A percentile compares a stretch with the other conserved stretches of the same genome.
These are phyloP conservation scores for Oenanthe melanoleuca DNA, from an alignment of 2,113 vertebrate species.

Conservation along the genomic window DNA sequence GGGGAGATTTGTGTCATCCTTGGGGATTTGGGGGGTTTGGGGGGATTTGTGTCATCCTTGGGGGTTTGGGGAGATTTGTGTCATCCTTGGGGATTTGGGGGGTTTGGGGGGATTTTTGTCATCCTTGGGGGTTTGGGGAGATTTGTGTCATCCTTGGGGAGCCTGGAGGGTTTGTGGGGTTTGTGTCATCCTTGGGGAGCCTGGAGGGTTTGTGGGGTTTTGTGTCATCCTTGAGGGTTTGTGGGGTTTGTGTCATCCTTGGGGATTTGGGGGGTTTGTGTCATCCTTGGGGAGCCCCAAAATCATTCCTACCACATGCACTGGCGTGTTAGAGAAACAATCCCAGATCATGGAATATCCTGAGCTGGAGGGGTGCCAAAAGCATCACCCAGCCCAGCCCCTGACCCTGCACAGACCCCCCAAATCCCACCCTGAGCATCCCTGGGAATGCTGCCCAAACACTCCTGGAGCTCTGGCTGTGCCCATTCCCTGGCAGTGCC, in stretches of 20 bases:
- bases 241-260: neutral
- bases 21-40: too few species aligned
- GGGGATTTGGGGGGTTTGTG: too few species aligned
- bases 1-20: too few species aligned
- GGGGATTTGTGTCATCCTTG: neutral
- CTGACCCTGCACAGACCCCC: neutral
- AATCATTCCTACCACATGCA: neutral
- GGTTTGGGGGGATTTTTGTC: neutral
- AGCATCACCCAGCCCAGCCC: fast-evolving
- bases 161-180: too few species aligned
- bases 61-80: too few species aligned
- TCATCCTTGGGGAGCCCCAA: neutral
- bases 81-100: neutral
- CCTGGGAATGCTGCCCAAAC: fast-evolving
- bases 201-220: too few species aligned
- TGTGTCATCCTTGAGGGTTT: too few species aligned
- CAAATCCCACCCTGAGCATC: neutral
- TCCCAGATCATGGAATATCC: neutral
- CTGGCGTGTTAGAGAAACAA: neutral
- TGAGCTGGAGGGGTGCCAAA: neutral
- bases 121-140: neutral
- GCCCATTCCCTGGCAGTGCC: neutral
- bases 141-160: too few species aligned
- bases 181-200: too few species aligned
- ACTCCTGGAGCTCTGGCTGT: neutral